Evolutionary conservation across 2,888 invertebrate species (phyloP), one percentile per base, ranked within the genome.

Genomic region (Nephrotoma appendiculata): DNA sequence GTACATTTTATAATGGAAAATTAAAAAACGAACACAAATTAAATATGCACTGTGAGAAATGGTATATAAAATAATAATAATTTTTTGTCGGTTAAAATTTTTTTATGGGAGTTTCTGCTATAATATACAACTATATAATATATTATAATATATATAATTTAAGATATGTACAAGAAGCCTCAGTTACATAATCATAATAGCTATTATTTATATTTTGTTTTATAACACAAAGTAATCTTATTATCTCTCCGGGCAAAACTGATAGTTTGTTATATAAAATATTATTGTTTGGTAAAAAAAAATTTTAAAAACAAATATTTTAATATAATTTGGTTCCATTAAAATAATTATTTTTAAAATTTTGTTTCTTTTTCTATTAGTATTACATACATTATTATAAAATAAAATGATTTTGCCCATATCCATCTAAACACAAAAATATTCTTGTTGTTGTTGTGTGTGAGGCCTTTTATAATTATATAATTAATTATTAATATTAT

Each of bases 161-260:
- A 44, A 44, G 85, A 85, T 85, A 85, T 85, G 85, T 85, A 85
- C 85, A 85, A 85, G 85, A 85, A 85, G 85, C 85, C 85, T 85
- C 85, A 85, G 44, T 44, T 85, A 44, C 42, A 42, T 31, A 85
- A 85, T 85, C 44, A 44, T 85, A 44, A 44, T 85, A 44, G 71
- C 71, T 44, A 42, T 85, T 85, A 85, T 85, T 85, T 44, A 85
- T 19, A 19, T 85, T 83, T 85, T 31, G 31, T 31, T 84, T 5
- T 84, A 41, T 42, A 44, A 44, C 43, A 44, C 19, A 44, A 85
- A 85, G 44, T 19, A 85, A 85, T 85, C 85, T 85, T 85, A 44
- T 85, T 85, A 85, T 85, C 85, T 85, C 85, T 85, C 85, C 85
- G 45, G 85, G 85, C 85, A 85, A 85, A 85, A 44, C 42, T 12